A percentile compares a stretch with the other conserved stretches of the same genome.
Conservation (phyloP, 2,113 vertebrate genomes). For the Sinocyclocheilus anshuiensis region DNA sequence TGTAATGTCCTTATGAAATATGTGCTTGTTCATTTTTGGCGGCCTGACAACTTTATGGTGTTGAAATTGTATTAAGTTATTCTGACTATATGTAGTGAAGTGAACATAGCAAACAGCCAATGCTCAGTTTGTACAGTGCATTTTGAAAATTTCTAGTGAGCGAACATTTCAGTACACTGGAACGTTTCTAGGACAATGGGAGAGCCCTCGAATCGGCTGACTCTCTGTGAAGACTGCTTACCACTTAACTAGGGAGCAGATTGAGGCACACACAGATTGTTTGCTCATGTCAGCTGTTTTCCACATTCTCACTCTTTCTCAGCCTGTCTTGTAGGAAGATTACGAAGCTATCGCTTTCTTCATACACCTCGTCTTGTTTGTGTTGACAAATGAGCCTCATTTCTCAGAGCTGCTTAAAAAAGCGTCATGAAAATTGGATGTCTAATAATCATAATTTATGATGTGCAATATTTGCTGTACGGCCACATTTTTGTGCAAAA, state of each 20-base stretch:
- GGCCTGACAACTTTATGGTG: too few relatives aligned
- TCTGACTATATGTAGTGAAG: background rate
- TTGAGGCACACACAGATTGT: conserved; percentile 54
- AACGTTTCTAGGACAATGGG: background rate
- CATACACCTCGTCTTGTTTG: conserved; percentile 49
- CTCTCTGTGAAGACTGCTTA: background rate
- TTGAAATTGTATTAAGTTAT: background rate
- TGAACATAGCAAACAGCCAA: background rate
- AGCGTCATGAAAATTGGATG: conserved; percentile 16
- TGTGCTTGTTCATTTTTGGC: too few relatives aligned
- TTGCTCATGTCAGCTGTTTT: conserved; percentile 56
- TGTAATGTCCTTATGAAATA: too few relatives aligned
- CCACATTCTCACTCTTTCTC: conserved; percentile 21
- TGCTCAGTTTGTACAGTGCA: background rate
- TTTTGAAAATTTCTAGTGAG: background rate
- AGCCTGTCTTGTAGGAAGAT: conserved; percentile 36
- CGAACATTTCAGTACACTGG: too few relatives aligned
- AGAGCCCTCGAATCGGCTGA: background rate
- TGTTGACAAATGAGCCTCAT: conserved; percentile 55
- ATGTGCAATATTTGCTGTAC: conserved; percentile 48
- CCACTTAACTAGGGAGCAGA: background rate
- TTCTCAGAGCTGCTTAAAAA: conserved; percentile 45
- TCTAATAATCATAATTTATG: conserved; percentile 57
- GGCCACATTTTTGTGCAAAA: conserved; percentile 49
- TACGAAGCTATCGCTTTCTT: conserved; percentile 53